A percentile compares a stretch with the other conserved stretches of the same genome.
Conservation (phyloP, 2,888 invertebrate genomes). For the Drosophila gaucha region DNA sequence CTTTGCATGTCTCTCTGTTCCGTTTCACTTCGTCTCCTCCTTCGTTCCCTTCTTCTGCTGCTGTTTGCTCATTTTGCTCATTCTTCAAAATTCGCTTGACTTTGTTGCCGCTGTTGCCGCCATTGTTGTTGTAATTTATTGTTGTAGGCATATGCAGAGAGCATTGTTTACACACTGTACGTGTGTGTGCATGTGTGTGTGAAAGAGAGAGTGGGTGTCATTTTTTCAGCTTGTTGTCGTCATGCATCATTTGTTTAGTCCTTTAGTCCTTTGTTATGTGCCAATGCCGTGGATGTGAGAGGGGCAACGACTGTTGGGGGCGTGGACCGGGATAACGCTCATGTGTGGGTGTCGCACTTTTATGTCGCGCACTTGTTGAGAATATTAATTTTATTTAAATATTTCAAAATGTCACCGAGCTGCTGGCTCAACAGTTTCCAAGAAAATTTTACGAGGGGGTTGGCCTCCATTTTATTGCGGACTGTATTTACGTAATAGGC, state of each 20-base stretch:
- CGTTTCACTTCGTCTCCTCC: slow-evolving; percentile 20
- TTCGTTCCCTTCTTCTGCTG: neutral
- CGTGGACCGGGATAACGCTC: slow-evolving; percentile 19
- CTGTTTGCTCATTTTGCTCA: slow-evolving; percentile 47
- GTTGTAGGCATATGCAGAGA: slow-evolving; percentile 45
- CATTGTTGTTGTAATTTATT: slow-evolving; percentile 55
- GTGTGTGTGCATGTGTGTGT: slow-evolving; percentile 12
- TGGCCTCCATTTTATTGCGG: slow-evolving; percentile 24
- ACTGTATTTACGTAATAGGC: slow-evolving; percentile 50
- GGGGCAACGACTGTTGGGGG: neutral
- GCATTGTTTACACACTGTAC: slow-evolving; percentile 53
- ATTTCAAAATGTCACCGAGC: slow-evolving; percentile 54
- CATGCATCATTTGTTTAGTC: slow-evolving; percentile 77
- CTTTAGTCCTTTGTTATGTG: slow-evolving; percentile 71
- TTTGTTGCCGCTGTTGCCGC: slow-evolving; percentile 34
- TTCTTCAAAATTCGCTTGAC: slow-evolving; percentile 60
- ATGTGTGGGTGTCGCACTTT: slow-evolving; percentile 57
- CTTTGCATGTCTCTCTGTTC: slow-evolving; percentile 58
- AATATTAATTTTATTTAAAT: slow-evolving; percentile 77
- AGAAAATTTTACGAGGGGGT: slow-evolving; percentile 2
- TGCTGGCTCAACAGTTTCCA: slow-evolving; percentile 38
- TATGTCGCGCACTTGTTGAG: slow-evolving; percentile 73
- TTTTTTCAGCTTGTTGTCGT: slow-evolving; percentile 46
- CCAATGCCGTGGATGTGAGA: slow-evolving; percentile 36
- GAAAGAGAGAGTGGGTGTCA: slow-evolving; percentile 17